These are phyloP conservation scores for Tenualosa thibaudeaui DNA, from an alignment of 2,797 vertebrate genomes.

Conservation along the genomic window DNA sequence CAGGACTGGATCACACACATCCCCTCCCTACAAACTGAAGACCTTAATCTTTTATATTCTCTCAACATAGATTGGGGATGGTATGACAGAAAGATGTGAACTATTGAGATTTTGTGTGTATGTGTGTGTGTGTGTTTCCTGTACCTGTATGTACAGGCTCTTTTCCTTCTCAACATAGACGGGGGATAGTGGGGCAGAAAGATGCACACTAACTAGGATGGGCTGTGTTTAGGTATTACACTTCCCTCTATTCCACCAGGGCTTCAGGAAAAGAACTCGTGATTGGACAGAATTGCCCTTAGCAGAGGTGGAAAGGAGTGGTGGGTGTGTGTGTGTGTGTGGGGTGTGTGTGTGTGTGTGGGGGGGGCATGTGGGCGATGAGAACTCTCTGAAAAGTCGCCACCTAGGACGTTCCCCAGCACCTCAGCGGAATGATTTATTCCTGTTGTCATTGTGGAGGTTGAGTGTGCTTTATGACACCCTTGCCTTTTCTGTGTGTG, in stretches of 20 bases:
- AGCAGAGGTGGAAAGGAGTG: background rate
- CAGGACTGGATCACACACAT: background rate
- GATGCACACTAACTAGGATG: background rate
- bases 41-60: background rate
- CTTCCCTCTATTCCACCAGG: background rate
- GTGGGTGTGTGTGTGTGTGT: background rate
- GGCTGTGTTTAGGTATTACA: background rate
- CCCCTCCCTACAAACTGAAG: background rate
- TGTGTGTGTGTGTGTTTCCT: too few species aligned
- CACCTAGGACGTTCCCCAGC: background rate
- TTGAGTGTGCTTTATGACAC: conserved; percentile 17
- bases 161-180: background rate
- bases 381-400: background rate
- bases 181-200: background rate
- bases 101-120: background rate
- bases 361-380: background rate
- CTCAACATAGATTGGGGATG: background rate
- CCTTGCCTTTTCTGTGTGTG: background rate
- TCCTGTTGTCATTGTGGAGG: background rate
- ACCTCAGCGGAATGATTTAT: background rate
- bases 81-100: background rate
- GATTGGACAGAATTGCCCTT: background rate
- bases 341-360: too few species aligned
- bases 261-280: background rate
- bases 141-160: background rate